Base-by-base conservation (phyloP, 2,113 vertebrate genomes). In the Serinus canaria region DNA sequence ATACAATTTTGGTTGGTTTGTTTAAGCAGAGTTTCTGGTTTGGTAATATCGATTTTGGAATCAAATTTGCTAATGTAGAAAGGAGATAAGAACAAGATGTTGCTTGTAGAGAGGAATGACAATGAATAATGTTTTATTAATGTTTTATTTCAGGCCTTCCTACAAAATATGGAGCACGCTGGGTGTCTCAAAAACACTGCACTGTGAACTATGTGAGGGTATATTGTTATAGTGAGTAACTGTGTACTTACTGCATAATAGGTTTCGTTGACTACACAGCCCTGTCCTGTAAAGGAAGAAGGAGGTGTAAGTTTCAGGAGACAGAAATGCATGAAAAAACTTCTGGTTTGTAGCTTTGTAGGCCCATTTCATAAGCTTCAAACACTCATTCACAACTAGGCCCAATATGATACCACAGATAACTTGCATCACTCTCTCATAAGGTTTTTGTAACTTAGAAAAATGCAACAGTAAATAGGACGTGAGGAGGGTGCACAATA, bases 171-270 rank as follows among this genome's bases (percentile, higher is more conserved):
- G 3, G 16, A 46, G 41, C n/a, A 27, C 47, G 31, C 24, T 7
- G 74, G 3, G 10, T n/a, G 2, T 60, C 68, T 77, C 63, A 67
- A 70, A 90, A 76, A 10, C 13, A 59, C 4, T 83, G 19, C 19
- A 23, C 43, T 75, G 52, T 74, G 66, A 68, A 31, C 21, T 53
- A 6, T 25, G 13, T 23, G 23, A 77, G 72, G 7, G 12, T 60
- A 5, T 31, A 44, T 74, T 95, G 67, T 75, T 83, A 62, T 16
- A 92, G 20, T n/a, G 25, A 81, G 15, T 78, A 55, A 47, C 44
- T 74, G 18, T 78, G 41, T 91, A 97, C 97, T 96, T 96, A 97
- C 97, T 33, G 80, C 49, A 39, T 97, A 97, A 81, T 96, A 95
- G 33, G 74, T 96, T 59, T 77, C 84, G 5, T 96, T 91, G 92